A percentile compares a stretch with the other conserved stretches of the same genome.
phyloP scores from a whole-genome alignment of 2,797 vertebrate species.

The Phaenicophaeus curvirostris region DNA sequence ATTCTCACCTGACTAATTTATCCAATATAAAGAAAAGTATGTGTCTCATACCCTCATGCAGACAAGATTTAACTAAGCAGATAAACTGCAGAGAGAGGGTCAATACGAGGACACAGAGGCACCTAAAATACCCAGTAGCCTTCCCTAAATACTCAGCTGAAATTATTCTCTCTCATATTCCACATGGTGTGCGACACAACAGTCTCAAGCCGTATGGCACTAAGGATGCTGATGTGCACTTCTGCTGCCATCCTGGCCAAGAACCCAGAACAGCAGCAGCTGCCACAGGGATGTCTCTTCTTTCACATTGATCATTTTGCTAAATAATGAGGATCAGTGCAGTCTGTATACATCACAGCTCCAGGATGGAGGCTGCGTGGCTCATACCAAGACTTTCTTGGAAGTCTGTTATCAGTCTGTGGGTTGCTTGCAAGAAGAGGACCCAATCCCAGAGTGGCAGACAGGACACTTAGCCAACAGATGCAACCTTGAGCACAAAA shows the following conservation, averaged over 20 bases:
- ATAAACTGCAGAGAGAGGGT: slow-evolving; percentile 25
- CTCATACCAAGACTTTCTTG: background rate
- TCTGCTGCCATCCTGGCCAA: background rate
- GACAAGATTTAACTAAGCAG: slow-evolving; percentile 42
- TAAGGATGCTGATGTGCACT: background rate
- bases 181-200: background rate
- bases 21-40: background rate
- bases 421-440: background rate
- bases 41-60: background rate
- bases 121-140: slow-evolving; percentile 18
- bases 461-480: background rate
- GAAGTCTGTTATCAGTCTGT: background rate
- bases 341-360: background rate
- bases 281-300: slow-evolving; percentile 11
- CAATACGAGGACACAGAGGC: slow-evolving; percentile 20
- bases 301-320: slow-evolving; percentile 18
- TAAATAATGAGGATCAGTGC: background rate
- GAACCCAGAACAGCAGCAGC: slow-evolving; percentile 35
- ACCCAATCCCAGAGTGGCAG: background rate
- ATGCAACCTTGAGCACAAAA: background rate
- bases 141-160: slow-evolving; percentile 31
- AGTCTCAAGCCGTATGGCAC: slow-evolving; percentile 29
- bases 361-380: background rate
- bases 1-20: slow-evolving; percentile 3
- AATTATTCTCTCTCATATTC: slow-evolving; percentile 66